Conservation (phyloP, 2,113 vertebrate species). For the Cyprinodon tularosa region DNA sequence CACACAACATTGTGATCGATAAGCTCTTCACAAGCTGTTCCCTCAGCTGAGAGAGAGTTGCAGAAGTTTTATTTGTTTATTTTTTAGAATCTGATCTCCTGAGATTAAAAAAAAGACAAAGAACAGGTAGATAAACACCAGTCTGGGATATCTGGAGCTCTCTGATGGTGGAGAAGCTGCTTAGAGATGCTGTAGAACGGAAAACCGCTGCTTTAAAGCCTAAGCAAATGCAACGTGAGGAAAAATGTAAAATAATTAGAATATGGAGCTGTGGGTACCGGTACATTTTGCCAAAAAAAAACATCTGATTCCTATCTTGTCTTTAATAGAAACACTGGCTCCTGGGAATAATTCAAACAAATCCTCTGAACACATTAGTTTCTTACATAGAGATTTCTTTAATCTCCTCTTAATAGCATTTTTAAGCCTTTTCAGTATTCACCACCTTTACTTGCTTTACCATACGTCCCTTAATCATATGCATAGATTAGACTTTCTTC, state of each 20-base stretch:
- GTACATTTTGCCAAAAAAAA: conserved; percentile 24
- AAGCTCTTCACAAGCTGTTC: conserved; percentile 72
- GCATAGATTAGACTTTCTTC: conserved; percentile 30
- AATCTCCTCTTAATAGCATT: conserved; percentile 30
- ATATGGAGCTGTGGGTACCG: conserved; percentile 24
- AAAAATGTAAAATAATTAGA: conserved; percentile 12
- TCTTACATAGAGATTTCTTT: conserved; percentile 26
- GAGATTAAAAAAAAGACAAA: conserved; percentile 68
- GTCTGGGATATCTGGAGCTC: conserved; percentile 59
- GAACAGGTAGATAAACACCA: conserved; percentile 28
- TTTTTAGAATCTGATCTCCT: conserved; percentile 39
- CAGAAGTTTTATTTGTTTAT: conserved; percentile 55
- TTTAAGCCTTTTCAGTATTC: conserved; percentile 33
- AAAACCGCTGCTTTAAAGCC: conserved; percentile 9
- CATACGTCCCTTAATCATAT: conserved; percentile 40
- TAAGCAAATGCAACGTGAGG: conserved; percentile 12
- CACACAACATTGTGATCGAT: conserved; percentile 76
- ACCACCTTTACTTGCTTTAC: conserved; percentile 4
- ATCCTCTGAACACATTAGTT: conserved; percentile 10
- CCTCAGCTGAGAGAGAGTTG: conserved; percentile 59
- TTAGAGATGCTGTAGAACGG: conserved; percentile 38
- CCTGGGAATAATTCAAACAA: conserved; percentile 23
- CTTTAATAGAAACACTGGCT: conserved; percentile 5
- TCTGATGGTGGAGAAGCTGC: conserved; percentile 55
- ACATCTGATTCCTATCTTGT: conserved; percentile 44